Percentiles rank a stretch among this genome's conserved stretches.
Conservation (phyloP, 2,113 vertebrate genomes). For the Halichoerus grypus region DNA sequence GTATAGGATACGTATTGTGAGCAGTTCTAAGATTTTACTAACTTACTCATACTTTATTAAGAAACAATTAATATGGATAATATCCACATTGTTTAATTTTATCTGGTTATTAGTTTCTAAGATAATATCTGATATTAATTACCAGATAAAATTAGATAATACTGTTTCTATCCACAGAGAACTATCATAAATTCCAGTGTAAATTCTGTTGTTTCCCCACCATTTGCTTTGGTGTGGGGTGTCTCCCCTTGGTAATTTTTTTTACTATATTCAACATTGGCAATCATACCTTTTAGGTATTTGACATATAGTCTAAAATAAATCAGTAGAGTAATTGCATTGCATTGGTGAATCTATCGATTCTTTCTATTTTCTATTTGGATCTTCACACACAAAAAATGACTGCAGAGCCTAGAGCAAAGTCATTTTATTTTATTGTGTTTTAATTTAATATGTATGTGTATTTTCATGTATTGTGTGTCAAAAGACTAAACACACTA, state of each 20-base stretch:
- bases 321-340: not conserved
- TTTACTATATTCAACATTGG: not conserved
- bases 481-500: not conserved
- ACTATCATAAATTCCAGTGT: not conserved
- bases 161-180: not conserved
- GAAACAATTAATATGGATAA: not conserved
- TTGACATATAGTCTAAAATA: not conserved
- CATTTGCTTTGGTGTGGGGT: not conserved
- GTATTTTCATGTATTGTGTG: not conserved
- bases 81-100: not conserved
- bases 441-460: not conserved
- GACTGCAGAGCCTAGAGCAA: not conserved
- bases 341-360: not conserved
- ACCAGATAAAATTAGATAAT: not conserved
- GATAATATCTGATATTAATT: not conserved
- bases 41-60: not conserved
- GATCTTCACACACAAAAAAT: not conserved
- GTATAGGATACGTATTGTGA: not conserved
- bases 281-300: not conserved
- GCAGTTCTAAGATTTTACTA: not conserved
- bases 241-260: not conserved
- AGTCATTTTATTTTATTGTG: not conserved
- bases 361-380: not conserved
- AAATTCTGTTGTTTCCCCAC: not conserved
- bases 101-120: not conserved